Percentiles rank a stretch among this genome's conserved stretches.
These are phyloP conservation scores for Scaptomyza tumidula DNA, from an alignment of 2,888 invertebrate species.

Conservation along the genomic window DNA sequence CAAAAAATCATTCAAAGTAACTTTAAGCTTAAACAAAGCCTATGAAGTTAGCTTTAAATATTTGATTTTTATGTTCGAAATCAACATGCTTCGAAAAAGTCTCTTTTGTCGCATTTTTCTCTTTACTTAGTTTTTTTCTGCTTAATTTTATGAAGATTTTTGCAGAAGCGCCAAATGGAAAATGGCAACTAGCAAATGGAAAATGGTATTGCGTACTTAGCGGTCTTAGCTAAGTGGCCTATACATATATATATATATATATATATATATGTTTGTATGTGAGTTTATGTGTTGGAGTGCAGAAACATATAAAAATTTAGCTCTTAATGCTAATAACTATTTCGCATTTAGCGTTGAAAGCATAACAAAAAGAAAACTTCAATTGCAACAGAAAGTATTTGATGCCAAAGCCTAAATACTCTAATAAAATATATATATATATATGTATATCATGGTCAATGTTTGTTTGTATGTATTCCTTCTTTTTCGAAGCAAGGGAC, in stretches of 20 bases:
- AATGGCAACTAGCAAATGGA: constrained; percentile 41
- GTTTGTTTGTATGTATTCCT: too few relatives aligned
- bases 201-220: constrained; percentile 66
- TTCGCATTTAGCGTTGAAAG: constrained; percentile 54
- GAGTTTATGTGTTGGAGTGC: constrained; percentile 8
- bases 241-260: neutral
- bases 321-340: constrained; percentile 66
- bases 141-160: constrained; percentile 39
- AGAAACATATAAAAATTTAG: constrained; percentile 21
- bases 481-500: too few relatives aligned
- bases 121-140: constrained; percentile 13
- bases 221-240: constrained; percentile 30
- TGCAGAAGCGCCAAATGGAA: constrained; percentile 27
- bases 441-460: too few relatives aligned
- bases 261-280: constrained; percentile 1
- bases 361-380: constrained; percentile 8
- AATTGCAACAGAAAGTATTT: neutral
- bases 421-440: neutral
- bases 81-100: neutral
- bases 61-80: neutral
- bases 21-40: neutral
- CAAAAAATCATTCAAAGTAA: neutral
- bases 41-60: neutral
- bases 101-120: neutral
- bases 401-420: neutral